Conservation (phyloP, 2,888 invertebrate genomes). For the Heteromurus nitidus region DNA sequence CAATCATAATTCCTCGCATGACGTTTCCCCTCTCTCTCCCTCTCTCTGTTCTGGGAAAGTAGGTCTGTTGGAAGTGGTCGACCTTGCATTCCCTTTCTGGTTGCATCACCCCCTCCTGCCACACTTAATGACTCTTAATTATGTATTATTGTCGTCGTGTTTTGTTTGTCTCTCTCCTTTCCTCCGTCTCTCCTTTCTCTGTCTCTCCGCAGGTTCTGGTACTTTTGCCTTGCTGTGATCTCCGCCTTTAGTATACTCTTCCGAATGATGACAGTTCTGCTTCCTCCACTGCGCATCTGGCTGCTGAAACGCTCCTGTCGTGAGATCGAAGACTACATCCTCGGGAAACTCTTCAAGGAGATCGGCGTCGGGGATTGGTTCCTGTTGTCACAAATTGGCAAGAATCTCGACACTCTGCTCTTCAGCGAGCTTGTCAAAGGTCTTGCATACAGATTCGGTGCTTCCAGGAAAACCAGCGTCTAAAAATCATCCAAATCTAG, state of each 20-base stretch:
- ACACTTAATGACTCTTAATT: no score
- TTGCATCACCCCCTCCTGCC: no score
- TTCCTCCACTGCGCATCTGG: conserved; percentile 67
- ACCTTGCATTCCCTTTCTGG: no score
- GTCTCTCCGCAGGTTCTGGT: conserved; percentile 68
- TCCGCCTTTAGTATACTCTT: conserved; percentile 66
- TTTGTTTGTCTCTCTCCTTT: no score
- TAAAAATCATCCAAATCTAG: background rate
- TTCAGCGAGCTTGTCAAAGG: conserved; percentile 67
- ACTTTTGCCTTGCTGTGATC: conserved; percentile 66
- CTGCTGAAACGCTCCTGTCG: conserved; percentile 65
- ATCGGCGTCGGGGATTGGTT: conserved; percentile 70
- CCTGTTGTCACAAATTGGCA: conserved; percentile 68
- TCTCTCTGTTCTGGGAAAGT: no score
- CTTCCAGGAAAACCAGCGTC: conserved; percentile 68
- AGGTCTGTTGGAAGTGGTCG: no score
- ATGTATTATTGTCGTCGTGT: no score
- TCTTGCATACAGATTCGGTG: conserved; percentile 66
- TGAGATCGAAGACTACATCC: conserved; percentile 66
- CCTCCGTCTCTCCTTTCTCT: no score
- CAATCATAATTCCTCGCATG: no score
- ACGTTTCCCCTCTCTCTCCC: no score
- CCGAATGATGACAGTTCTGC: conserved; percentile 66
- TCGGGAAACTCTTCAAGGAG: conserved; percentile 65
- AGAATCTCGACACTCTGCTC: conserved; percentile 67